Evolutionary conservation across 1,140 invertebrate genomes (phyloP), one percentile per base, ranked within the genome.

Genomic region (Drosophila nigromelanica): DNA sequence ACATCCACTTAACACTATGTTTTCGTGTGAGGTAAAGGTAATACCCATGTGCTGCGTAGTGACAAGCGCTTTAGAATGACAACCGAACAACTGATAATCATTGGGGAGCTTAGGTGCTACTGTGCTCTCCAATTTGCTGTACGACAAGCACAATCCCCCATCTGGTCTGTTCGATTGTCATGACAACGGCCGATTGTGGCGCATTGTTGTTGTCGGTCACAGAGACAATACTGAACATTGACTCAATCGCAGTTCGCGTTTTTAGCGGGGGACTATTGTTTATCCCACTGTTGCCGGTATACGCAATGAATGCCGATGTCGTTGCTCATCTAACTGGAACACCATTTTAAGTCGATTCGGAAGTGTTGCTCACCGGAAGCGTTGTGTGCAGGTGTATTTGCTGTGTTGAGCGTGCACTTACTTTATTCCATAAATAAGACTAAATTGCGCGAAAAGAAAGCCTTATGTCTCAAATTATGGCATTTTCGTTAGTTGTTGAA

Each of bases 241-340:
- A 74, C 63, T 73, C 59, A 48, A 63, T 52, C 80, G 50, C 61
- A 60, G 40, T 67, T 56, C 15, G 45, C 59, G 71, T 54, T 80
- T 64, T 76, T 43, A 45, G 58, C 59, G 48, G 76, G 42, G 52
- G 58, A 56, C 71, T 82, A 75, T 82, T 82, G 83, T 86, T 78
- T 61, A 63, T 54, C 50, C 39, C 27, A 30, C 51, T 30, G 40
- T 33, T 62, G 66, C 58, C 64, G 64, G 69, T 47, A 33, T 58
- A 55, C 40, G 58, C 54, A 42, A 52, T 62, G 68, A 78, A 61
- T 78, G 66, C 40, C 63, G 60, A 76, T 82, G 78, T 35, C 50
- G 54, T 73, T 87, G 83, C 62, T 87, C 76, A 87, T 78, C 83
- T 81, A 74, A 89, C 64, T 89, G 82, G 83, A 87, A 87, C 83